Evolutionary conservation across 2,888 invertebrate genomes (phyloP).

Genomic region (Phengaris arion): DNA sequence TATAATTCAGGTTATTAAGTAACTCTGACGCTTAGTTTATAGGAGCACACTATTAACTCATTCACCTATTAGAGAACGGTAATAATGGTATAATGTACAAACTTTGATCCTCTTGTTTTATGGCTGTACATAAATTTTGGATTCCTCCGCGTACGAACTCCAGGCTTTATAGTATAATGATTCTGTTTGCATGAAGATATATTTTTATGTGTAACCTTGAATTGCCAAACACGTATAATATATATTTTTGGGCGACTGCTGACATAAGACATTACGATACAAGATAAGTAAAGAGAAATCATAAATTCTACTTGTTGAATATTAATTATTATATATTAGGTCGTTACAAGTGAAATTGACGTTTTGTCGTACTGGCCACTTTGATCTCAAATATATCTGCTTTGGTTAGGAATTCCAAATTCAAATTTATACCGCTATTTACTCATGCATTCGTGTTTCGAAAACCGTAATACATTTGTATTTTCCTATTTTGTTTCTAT

Average conservation of each 20-base stretch:
- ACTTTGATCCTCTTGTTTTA: conserved; percentile 5
- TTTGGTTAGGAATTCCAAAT: too few relatives aligned
- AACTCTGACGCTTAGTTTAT: conserved; percentile 7
- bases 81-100: background rate
- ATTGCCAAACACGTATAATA: background rate
- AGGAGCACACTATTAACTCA: background rate
- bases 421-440: too few relatives aligned
- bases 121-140: conserved; percentile 14
- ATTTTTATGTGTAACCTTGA: conserved; percentile 7
- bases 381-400: too few relatives aligned
- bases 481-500: too few relatives aligned
- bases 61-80: background rate
- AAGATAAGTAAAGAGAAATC: background rate
- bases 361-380: too few relatives aligned
- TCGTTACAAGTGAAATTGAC: too few relatives aligned
- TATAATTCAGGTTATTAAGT: conserved; percentile 17
- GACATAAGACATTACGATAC: background rate
- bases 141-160: conserved; percentile 1
- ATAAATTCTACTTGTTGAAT: too few relatives aligned
- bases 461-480: too few relatives aligned
- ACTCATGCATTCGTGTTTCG: too few relatives aligned
- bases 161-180: conserved; percentile 18
- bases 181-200: conserved; percentile 14
- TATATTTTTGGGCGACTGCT: background rate
- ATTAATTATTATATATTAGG: too few relatives aligned